Evolutionary conservation across 2,797 vertebrate genomes (phyloP).

Genomic region (Gymnocypris eckloni): DNA sequence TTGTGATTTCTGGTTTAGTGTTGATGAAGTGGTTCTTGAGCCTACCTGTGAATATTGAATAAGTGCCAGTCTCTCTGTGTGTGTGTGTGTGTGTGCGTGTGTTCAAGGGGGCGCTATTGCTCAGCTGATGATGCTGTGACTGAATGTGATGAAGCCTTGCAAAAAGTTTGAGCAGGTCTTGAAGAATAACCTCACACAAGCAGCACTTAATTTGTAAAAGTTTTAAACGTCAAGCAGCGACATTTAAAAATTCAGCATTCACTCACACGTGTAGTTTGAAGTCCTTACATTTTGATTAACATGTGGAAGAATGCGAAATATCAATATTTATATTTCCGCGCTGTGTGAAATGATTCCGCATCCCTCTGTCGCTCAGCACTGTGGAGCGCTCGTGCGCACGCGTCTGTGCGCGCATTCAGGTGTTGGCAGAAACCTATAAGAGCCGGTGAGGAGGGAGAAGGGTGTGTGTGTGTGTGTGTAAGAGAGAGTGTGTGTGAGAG

Average conservation of each 20-base stretch:
- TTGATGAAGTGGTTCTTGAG: not conserved
- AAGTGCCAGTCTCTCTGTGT: not conserved
- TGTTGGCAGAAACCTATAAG: conserved; percentile 51
- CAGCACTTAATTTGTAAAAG: not conserved
- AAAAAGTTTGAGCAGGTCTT: conserved; percentile 48
- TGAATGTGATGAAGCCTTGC: conserved; percentile 2
- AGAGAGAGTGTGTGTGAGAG: conserved; percentile 42
- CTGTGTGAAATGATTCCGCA: conserved; percentile 1
- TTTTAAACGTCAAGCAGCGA: not conserved
- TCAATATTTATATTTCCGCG: not conserved
- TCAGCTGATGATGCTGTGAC: conserved; percentile 57
- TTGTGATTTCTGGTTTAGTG: not conserved
- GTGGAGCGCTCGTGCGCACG: conserved; percentile 58
- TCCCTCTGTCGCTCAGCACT: conserved; percentile 32
- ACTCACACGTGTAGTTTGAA: not conserved
- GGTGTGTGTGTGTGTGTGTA: conserved; percentile 59
- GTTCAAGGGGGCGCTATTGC: conserved; percentile 62
- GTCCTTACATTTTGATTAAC: not conserved
- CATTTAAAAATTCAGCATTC: not conserved
- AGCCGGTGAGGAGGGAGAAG: conserved; percentile 58
- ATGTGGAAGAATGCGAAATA: not conserved
- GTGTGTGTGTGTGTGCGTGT: conserved; percentile 13
- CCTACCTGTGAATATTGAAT: not conserved
- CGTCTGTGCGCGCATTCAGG: conserved; percentile 37
- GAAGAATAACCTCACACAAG: conserved; percentile 3